phyloP scores from a whole-genome alignment of 2,797 vertebrate species.

The Xenopus petersii region DNA sequence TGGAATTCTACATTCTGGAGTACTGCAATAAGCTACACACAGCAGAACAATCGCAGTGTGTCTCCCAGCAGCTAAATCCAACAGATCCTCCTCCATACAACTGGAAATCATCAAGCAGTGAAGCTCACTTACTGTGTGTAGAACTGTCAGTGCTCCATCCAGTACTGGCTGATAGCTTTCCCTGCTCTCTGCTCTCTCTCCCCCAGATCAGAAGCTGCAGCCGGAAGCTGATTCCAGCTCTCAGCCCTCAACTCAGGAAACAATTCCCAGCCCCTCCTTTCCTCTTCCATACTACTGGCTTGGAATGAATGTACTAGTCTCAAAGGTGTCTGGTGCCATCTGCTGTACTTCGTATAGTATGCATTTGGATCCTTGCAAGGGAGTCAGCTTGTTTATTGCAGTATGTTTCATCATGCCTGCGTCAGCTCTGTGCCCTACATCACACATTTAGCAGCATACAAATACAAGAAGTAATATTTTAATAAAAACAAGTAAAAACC shows the following conservation, averaged over 20 bases:
- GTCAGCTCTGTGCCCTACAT: too few relatives aligned
- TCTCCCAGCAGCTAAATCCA: neutral
- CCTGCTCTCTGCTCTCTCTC: conserved; percentile 9
- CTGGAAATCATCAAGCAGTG: neutral
- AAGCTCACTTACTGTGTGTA: conserved; percentile 20
- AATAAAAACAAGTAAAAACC: too few relatives aligned
- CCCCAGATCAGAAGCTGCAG: conserved; percentile 30
- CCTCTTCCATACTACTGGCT: conserved; percentile 32
- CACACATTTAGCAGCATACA: too few relatives aligned
- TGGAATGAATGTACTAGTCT: conserved; percentile 23
- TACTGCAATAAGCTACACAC: neutral
- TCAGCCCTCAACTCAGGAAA: conserved; percentile 48
- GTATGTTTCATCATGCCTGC: too few relatives aligned
- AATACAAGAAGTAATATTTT: too few relatives aligned
- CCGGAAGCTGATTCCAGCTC: conserved; percentile 49
- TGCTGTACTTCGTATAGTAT: neutral
- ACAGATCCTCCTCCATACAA: neutral
- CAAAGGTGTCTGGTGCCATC: conserved; percentile 20
- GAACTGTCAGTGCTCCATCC: conserved; percentile 28
- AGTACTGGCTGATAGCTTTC: neutral
- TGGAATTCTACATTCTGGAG: neutral
- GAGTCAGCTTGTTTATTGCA: too few relatives aligned
- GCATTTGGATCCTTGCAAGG: too few relatives aligned
- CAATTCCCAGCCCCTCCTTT: conserved; percentile 46
- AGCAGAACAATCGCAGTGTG: neutral